Percentiles rank a stretch among this genome's conserved stretches.
These are phyloP conservation scores for Tachina lurida DNA, from an alignment of 2,888 invertebrate genomes.

Conservation along the genomic window DNA sequence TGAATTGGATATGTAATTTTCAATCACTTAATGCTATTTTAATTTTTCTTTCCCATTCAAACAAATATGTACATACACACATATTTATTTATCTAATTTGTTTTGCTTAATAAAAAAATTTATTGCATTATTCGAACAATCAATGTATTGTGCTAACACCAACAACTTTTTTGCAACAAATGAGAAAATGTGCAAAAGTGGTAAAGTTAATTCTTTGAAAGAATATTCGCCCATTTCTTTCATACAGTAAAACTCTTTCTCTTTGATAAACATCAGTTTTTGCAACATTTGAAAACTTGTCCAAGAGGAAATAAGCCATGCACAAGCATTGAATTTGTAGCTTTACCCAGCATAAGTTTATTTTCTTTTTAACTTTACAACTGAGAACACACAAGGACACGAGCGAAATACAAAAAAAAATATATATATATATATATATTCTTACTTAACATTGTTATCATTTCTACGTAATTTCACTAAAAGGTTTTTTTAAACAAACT, in stretches of 20 bases:
- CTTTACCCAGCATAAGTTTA: constrained; percentile 45
- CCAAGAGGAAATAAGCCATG: constrained; percentile 16
- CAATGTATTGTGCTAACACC: not conserved
- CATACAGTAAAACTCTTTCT: constrained; percentile 48
- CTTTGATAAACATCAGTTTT: constrained; percentile 58
- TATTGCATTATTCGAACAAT: not conserved
- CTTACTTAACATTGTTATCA: constrained; percentile 1
- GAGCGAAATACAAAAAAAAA: not conserved
- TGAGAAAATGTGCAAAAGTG: not conserved
- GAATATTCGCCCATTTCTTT: constrained; percentile 28
- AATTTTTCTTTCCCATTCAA: not conserved
- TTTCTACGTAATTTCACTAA: constrained; percentile 5
- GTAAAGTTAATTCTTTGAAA: constrained; percentile 15
- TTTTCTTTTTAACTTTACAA: constrained; percentile 64
- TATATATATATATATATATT: not conserved
- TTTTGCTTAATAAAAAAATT: not conserved
- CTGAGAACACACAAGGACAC: constrained; percentile 50
- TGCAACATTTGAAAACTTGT: constrained; percentile 59
- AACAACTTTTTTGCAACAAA: not conserved
- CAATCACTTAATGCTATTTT: no score
- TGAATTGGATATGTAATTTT: no score
- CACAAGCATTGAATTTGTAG: constrained; percentile 35
- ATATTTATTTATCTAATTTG: no score
- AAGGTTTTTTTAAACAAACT: constrained; percentile 22
- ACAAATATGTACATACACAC: not conserved